Evolutionary conservation across 2,888 invertebrate species (phyloP).

Genomic region (Eupithecia pulchellata): DNA sequence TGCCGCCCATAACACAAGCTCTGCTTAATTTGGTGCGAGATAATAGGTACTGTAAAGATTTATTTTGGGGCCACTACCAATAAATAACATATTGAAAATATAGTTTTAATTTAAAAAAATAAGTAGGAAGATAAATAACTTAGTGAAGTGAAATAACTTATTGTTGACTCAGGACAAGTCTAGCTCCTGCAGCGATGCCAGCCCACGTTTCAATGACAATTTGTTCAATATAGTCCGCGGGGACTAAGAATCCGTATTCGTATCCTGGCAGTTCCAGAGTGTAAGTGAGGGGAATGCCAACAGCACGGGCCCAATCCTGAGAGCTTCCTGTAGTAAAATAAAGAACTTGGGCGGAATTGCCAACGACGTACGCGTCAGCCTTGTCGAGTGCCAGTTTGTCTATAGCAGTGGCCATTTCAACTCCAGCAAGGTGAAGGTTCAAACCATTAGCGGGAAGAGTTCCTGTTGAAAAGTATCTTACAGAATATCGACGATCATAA

Average conservation of each 20-base stretch:
- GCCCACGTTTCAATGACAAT: slow-evolving; percentile 87
- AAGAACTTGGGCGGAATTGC: slow-evolving; percentile 83
- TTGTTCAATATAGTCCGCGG: slow-evolving; percentile 80
- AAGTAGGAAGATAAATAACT: slow-evolving; percentile 7
- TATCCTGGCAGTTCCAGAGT: slow-evolving; percentile 89
- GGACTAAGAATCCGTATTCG: slow-evolving; percentile 83
- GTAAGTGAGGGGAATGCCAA: slow-evolving; percentile 85
- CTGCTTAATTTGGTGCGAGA: no score
- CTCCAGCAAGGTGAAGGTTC: slow-evolving; percentile 72
- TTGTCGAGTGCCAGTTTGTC: slow-evolving; percentile 69
- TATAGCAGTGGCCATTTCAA: slow-evolving; percentile 76
- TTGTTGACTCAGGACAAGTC: slow-evolving; percentile 54
- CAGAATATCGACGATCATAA: neutral
- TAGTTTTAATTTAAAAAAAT: neutral
- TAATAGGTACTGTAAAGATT: neutral
- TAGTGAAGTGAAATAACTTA: slow-evolving; percentile 43
- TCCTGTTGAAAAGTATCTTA: slow-evolving; percentile 49
- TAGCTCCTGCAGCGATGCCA: slow-evolving; percentile 77
- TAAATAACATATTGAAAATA: neutral
- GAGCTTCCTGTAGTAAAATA: slow-evolving; percentile 88
- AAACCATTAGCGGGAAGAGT: slow-evolving; percentile 82
- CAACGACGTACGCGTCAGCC: slow-evolving; percentile 79
- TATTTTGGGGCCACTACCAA: neutral
- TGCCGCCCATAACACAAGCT: no score
- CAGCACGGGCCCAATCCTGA: slow-evolving; percentile 88